Conservation (phyloP, 2,888 invertebrate genomes). For the Nomada hirtipes region DNA sequence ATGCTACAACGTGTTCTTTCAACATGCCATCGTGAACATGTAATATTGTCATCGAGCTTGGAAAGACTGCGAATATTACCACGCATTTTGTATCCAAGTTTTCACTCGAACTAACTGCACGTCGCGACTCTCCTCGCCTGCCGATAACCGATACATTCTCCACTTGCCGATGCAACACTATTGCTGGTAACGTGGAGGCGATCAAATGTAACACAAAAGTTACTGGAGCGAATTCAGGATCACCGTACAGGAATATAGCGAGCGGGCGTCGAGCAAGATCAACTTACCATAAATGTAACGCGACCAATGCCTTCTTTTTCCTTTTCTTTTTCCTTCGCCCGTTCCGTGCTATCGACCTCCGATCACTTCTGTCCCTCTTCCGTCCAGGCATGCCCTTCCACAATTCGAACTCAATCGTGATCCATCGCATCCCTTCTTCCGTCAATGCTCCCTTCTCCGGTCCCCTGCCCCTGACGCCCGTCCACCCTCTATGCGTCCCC, state of each 20-base stretch:
- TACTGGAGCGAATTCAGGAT: background rate
- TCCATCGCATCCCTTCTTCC: slow-evolving; percentile 37
- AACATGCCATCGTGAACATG: background rate
- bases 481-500: too few relatives aligned
- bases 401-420: slow-evolving; percentile 28
- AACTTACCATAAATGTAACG: slow-evolving; percentile 64
- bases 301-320: slow-evolving; percentile 43
- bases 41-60: background rate
- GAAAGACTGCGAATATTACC: background rate
- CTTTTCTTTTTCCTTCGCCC: slow-evolving; percentile 24
- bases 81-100: background rate
- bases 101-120: background rate
- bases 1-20: background rate
- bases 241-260: background rate
- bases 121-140: background rate
- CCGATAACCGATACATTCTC: background rate
- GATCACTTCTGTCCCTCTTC: slow-evolving; percentile 29
- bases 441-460: slow-evolving; percentile 30
- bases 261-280: slow-evolving; percentile 4
- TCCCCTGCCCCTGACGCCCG: slow-evolving; percentile 39
- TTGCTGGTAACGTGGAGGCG: background rate
- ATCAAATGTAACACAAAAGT: background rate
- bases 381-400: slow-evolving; percentile 31
- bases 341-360: slow-evolving; percentile 46
- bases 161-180: background rate